Evolutionary conservation across 37 sponge, comb jelly and placozoan species (phyloP), one percentile per base, ranked within the genome.

Genomic region (Mnemiopsis leidyi): DNA sequence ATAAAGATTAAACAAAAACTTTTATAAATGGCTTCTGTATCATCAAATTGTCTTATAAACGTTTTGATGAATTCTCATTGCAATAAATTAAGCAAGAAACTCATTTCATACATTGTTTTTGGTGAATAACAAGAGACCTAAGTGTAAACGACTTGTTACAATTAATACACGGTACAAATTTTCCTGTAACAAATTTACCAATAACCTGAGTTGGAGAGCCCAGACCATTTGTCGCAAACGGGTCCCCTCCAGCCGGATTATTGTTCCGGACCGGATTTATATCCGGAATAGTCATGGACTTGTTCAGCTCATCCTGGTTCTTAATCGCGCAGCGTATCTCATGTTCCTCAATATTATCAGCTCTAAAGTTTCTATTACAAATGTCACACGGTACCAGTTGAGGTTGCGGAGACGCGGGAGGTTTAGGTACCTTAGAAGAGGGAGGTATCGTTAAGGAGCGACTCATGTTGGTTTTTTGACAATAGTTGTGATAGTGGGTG

Each of bases 41-140:
- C n/a, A n/a, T n/a, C n/a, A n/a, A n/a, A n/a, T n/a, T n/a, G n/a
- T n/a, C n/a, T n/a, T n/a, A n/a, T n/a, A n/a, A n/a, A n/a, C n/a
- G n/a, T n/a, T n/a, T n/a, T n/a, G n/a, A n/a, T n/a, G n/a, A n/a
- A n/a, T n/a, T n/a, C n/a, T n/a, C n/a, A n/a, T n/a, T n/a, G n/a
- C n/a, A n/a, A n/a, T n/a, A n/a, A n/a, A n/a, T n/a, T n/a, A n/a
- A n/a, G n/a, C n/a, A n/a, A n/a, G n/a, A n/a, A n/a, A n/a, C n/a
- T 71, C 36, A 85, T 85, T 85, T 28, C 90, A 85, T 85, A 40
- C 90, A 85, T 61, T 85, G 36, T n/a, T 85, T 85, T 37, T 85
- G 90, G 48, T 85, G 90, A 38, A 28, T 26, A 16, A 85, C 90
- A 3, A 85, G 48, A 21, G 90, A 85, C 35, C 90, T 37, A 2